These are phyloP conservation scores for Hyla sarda DNA, from an alignment of 2,113 vertebrate species.

Conservation along the genomic window DNA sequence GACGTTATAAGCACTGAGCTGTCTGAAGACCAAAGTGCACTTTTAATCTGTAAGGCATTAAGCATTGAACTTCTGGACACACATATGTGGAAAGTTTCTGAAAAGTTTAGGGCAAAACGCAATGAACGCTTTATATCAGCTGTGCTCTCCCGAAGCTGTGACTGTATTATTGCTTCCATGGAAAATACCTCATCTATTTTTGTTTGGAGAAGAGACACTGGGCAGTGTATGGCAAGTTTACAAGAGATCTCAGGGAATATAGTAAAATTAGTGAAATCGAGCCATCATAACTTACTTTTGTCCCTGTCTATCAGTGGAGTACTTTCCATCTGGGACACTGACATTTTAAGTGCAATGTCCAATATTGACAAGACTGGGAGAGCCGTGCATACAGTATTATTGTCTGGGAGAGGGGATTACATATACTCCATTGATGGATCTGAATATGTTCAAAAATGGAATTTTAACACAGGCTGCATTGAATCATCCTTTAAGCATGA, in stretches of 20 bases:
- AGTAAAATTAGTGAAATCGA: conserved; percentile 94
- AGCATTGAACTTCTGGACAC: conserved; percentile 96
- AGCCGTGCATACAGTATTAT: conserved; percentile 86
- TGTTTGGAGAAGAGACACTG: conserved; percentile 96
- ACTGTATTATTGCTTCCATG: conserved; percentile 97
- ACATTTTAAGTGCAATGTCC: conserved; percentile 98
- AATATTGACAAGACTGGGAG: conserved; percentile 99
- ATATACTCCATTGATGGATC: conserved; percentile 96
- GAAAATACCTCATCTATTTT: conserved; percentile 98
- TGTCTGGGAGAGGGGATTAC: conserved; percentile 91
- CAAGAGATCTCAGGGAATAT: conserved; percentile 97
- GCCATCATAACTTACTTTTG: conserved; percentile 93
- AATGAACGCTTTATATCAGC: conserved; percentile 93
- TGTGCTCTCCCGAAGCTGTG: conserved; percentile 92
- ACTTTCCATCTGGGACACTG: conserved; percentile 96
- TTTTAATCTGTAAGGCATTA: conserved; percentile 94
- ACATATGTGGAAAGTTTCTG: conserved; percentile 91
- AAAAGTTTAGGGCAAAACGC: conserved; percentile 96
- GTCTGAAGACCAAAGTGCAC: conserved; percentile 94
- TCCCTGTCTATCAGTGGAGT: conserved; percentile 95
- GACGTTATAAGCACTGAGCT: conserved; percentile 94
- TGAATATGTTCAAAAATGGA: conserved; percentile 96
- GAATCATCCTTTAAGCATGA: conserved; percentile 97
- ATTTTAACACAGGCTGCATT: conserved; percentile 95
- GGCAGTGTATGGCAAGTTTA: conserved; percentile 97